Conservation (phyloP, 2,113 vertebrate genomes). For the Platichthys flesus region DNA sequence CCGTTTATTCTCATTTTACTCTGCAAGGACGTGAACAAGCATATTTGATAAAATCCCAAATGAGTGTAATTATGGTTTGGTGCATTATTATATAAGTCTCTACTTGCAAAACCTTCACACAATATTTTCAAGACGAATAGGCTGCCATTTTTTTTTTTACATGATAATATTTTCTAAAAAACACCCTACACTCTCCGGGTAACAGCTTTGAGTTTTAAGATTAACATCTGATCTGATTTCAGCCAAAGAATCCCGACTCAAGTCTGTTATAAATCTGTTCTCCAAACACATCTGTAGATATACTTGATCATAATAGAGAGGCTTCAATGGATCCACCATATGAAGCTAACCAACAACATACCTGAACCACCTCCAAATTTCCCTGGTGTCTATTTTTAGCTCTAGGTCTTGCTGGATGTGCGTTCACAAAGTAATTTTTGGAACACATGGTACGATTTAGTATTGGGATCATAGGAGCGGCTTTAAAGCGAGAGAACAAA, state of each 20-base stretch:
- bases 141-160: slow-evolving; percentile 3
- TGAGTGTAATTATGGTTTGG: not conserved
- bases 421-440: slow-evolving; percentile 57
- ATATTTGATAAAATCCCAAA: slow-evolving; percentile 1
- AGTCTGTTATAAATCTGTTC: slow-evolving; percentile 67
- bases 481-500: slow-evolving; percentile 48
- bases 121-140: slow-evolving; percentile 26
- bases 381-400: slow-evolving; percentile 72
- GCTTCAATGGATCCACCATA: slow-evolving; percentile 66
- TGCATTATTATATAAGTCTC: slow-evolving; percentile 3
- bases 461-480: slow-evolving; percentile 48
- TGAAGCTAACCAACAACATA: slow-evolving; percentile 76
- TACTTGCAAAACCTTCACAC: slow-evolving; percentile 15
- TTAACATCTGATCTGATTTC: slow-evolving; percentile 70
- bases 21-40: not conserved
- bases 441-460: slow-evolving; percentile 67
- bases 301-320: slow-evolving; percentile 67
- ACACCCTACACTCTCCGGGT: slow-evolving; percentile 24
- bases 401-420: slow-evolving; percentile 50
- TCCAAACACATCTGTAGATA: slow-evolving; percentile 74
- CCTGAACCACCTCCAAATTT: slow-evolving; percentile 74
- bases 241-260: slow-evolving; percentile 60
- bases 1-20: not conserved
- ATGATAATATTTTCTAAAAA: slow-evolving; percentile 36
- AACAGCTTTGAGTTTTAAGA: slow-evolving; percentile 54